A percentile compares a stretch with the other conserved stretches of the same genome.
Conservation (phyloP, 2,113 vertebrate genomes). For the Campylomormyrus tamandua region DNA sequence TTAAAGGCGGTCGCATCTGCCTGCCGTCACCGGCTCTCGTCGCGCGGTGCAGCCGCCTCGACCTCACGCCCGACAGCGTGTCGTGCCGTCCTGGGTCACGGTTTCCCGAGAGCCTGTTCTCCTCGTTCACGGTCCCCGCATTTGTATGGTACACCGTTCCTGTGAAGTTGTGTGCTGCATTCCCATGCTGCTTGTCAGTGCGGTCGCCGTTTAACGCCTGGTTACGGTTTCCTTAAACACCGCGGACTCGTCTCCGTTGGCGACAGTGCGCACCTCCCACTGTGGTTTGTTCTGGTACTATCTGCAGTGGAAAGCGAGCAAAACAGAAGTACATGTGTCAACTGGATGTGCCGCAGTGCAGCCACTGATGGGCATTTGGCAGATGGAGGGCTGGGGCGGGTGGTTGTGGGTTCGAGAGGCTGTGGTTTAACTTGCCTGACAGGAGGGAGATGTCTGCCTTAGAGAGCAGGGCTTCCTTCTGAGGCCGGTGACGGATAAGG, state of each 20-base stretch:
- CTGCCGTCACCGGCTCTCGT: neutral
- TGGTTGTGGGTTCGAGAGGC: neutral
- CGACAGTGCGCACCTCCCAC: neutral
- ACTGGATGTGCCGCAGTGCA: neutral
- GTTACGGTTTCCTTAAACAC: neutral
- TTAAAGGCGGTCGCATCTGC: neutral
- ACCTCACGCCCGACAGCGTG: neutral
- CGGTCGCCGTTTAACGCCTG: neutral
- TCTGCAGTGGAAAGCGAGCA: neutral
- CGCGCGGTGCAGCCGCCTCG: neutral
- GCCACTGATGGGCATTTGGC: neutral
- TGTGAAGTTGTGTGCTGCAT: neutral
- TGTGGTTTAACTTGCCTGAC: neutral
- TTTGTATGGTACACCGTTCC: neutral
- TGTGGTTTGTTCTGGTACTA: neutral
- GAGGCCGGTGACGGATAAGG: neutral
- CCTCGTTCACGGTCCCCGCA: neutral
- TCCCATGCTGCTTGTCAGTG: neutral
- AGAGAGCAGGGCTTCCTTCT: neutral
- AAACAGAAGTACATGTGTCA: neutral
- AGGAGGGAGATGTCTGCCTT: neutral
- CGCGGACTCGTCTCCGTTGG: neutral
- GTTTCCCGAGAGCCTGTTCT: neutral
- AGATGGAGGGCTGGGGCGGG: neutral
- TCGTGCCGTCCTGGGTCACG: neutral